Percentiles rank a stretch among this genome's conserved stretches.
Conservation (phyloP, 1,140 invertebrate genomes). For the Aphaenogaster rudis region DNA sequence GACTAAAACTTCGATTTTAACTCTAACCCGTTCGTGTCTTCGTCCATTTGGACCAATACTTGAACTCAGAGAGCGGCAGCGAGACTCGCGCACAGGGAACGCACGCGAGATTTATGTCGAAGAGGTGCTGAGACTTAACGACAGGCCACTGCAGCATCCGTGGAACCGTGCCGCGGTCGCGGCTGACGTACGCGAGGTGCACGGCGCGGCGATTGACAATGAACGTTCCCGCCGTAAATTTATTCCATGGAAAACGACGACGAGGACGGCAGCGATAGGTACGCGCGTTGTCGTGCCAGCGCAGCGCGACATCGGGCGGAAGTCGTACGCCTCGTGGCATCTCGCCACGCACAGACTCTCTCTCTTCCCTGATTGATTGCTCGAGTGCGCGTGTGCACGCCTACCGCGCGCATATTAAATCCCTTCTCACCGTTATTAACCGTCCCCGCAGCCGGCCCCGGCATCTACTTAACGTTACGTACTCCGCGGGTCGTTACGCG, state of each 20-base stretch:
- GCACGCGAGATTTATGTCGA: constrained; percentile 50
- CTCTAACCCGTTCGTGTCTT: not conserved
- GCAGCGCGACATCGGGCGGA: constrained; percentile 37
- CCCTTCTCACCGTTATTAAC: constrained; percentile 73
- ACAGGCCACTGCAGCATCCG: constrained; percentile 33
- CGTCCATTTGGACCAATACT: not conserved
- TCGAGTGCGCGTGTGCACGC: constrained; percentile 61
- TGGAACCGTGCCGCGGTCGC: constrained; percentile 9
- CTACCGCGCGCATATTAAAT: constrained; percentile 73
- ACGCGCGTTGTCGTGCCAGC: constrained; percentile 16
- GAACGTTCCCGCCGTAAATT: constrained; percentile 56
- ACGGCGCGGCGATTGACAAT: constrained; percentile 54
- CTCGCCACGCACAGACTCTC: constrained; percentile 9
- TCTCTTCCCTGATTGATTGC: constrained; percentile 70
- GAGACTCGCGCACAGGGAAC: constrained; percentile 1
- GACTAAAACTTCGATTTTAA: not conserved
- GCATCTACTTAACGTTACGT: constrained; percentile 70
- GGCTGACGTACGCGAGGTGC: constrained; percentile 9
- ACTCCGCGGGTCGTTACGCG: constrained; percentile 31
- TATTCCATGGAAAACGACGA: constrained; percentile 64
- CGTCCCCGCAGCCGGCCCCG: constrained; percentile 39
- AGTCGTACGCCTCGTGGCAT: constrained; percentile 57
- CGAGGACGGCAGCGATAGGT: constrained; percentile 34
- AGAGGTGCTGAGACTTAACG: constrained; percentile 46
- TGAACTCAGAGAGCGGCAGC: not conserved